Percentiles rank a stretch among this genome's conserved stretches.
phyloP scores from a whole-genome alignment of 2,113 vertebrate genomes.

The Coreoperca whiteheadi region DNA sequence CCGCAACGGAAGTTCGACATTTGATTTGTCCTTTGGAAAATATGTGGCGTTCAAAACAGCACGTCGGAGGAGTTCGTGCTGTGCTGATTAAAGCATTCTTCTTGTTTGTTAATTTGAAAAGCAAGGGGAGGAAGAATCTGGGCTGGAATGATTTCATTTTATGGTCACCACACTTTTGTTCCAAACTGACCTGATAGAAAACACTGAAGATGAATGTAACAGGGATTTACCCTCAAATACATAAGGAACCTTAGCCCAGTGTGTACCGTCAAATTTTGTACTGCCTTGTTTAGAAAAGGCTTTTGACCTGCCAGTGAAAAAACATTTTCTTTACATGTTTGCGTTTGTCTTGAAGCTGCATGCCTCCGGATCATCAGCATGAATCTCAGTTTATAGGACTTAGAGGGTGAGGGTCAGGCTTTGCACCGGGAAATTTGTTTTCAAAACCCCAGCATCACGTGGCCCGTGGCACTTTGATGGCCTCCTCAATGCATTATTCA shows the following conservation, averaged over 20 bases:
- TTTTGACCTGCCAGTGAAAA: conserved; percentile 23
- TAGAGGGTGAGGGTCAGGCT: not conserved
- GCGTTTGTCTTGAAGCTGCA: conserved; percentile 27
- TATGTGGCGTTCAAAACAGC: conserved; percentile 12
- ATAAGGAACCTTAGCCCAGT: not conserved
- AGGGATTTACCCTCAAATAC: not conserved
- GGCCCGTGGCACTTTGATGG: conserved; percentile 1
- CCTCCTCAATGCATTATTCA: conserved; percentile 61
- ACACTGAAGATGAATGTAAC: not conserved
- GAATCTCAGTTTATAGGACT: conserved; percentile 24
- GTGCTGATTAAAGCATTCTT: conserved; percentile 41
- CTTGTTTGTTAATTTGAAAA: conserved; percentile 49
- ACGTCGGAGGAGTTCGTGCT: not conserved
- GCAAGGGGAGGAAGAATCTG: not conserved
- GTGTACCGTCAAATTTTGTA: not conserved
- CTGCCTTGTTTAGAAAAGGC: conserved; percentile 12
- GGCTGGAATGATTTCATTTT: conserved; percentile 10
- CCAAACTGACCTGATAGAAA: conserved; percentile 10
- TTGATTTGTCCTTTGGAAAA: conserved; percentile 40
- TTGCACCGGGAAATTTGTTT: conserved; percentile 25
- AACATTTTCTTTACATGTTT: conserved; percentile 1
- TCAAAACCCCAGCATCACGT: conserved; percentile 16
- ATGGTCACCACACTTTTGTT: conserved; percentile 1
- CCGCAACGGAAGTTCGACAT: conserved; percentile 14
- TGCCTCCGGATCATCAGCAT: not conserved